Evolutionary conservation across 2,888 invertebrate genomes (phyloP).

Genomic region (Tipula lateralis): DNA sequence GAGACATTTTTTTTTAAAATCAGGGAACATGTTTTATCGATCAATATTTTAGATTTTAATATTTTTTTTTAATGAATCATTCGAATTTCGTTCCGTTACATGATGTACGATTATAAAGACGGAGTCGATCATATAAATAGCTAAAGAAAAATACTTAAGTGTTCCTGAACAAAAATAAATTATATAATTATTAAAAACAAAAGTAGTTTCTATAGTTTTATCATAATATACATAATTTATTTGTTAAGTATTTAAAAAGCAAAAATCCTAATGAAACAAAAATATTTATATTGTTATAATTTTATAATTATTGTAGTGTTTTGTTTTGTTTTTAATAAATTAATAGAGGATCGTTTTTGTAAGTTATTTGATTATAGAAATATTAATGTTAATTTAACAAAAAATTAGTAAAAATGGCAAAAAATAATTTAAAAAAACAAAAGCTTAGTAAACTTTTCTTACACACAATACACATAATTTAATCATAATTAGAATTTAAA

Average conservation of each 20-base stretch:
- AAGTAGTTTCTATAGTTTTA: not conserved
- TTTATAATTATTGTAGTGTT: not conserved
- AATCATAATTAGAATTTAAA: not conserved
- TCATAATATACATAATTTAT: not conserved
- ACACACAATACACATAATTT: not conserved
- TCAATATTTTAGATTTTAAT: not conserved
- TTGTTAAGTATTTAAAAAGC: not conserved
- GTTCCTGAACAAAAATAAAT: not conserved
- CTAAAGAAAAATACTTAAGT: not conserved
- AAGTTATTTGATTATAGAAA: not conserved
- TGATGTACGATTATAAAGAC: not conserved
- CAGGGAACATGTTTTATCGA: not conserved
- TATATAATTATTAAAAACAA: not conserved
- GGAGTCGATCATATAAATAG: not conserved
- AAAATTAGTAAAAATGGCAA: not conserved
- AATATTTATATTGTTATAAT: not conserved
- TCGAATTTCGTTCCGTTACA: not conserved
- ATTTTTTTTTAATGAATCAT: not conserved
- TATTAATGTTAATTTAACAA: not conserved
- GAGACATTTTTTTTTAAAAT: not conserved
- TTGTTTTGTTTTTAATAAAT: constrained; percentile 2
- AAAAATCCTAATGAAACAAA: not conserved
- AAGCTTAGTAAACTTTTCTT: not conserved
- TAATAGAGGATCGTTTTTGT: not conserved
- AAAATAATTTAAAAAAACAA: not conserved